Evolutionary conservation across 1,140 invertebrate species (phyloP).

Genomic region (Eulimnadia texana): DNA sequence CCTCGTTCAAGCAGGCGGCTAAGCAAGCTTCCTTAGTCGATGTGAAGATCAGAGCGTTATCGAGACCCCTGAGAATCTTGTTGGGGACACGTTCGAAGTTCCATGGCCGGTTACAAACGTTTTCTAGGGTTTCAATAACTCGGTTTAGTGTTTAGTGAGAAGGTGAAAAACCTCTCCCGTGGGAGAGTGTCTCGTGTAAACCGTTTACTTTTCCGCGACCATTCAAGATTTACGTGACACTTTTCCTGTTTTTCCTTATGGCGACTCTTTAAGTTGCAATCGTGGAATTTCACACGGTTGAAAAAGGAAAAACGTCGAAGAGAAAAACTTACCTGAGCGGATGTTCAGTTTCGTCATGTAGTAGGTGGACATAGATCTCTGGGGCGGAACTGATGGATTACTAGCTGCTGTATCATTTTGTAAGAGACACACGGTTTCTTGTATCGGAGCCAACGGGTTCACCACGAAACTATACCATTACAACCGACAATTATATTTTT

Average conservation of each 20-base stretch:
- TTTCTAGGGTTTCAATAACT: no score
- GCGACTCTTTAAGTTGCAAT: no score
- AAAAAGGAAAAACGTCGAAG: no score
- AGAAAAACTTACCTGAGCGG: slow-evolving; percentile 62
- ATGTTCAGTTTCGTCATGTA: slow-evolving; percentile 90
- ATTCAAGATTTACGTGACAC: no score
- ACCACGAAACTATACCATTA: slow-evolving; percentile 56
- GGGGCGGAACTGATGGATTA: slow-evolving; percentile 63
- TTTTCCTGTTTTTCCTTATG: no score
- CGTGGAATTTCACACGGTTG: no score
- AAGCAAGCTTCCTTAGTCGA: slow-evolving; percentile 86
- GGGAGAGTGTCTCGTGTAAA: no score
- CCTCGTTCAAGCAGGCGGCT: slow-evolving; percentile 79
- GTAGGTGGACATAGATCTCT: slow-evolving; percentile 68
- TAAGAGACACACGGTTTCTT: slow-evolving; percentile 80
- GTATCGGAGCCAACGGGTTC: slow-evolving; percentile 75
- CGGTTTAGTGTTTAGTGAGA: no score
- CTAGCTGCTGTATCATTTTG: slow-evolving; percentile 81
- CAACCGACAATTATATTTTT: slow-evolving; percentile 6
- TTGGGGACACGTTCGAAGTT: slow-evolving; percentile 83
- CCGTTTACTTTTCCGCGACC: not conserved
- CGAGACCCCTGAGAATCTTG: slow-evolving; percentile 72
- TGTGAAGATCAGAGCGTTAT: slow-evolving; percentile 82
- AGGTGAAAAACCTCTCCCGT: no score
- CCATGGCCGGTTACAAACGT: slow-evolving; percentile 79